phyloP scores from a whole-genome alignment of 2,888 invertebrate species.

The Ceratothoa steindachneri region DNA sequence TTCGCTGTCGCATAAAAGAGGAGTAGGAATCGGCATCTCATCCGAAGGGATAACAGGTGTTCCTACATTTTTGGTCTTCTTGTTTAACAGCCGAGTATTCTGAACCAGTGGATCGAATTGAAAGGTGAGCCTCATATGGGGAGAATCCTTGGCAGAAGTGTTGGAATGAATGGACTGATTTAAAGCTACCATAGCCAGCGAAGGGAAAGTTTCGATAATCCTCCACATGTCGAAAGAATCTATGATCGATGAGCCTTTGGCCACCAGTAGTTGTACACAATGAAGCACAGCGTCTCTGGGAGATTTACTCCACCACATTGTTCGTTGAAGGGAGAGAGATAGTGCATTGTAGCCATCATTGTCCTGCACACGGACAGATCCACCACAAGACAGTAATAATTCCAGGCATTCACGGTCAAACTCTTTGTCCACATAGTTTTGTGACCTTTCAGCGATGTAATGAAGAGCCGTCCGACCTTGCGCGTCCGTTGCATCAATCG shows the following conservation, averaged over 20 bases:
- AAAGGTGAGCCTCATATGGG: constrained; percentile 30
- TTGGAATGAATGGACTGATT: constrained; percentile 34
- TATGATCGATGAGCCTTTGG: constrained; percentile 34
- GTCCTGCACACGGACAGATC: constrained; percentile 27
- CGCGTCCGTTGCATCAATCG: constrained; percentile 60
- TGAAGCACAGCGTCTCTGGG: constrained; percentile 31
- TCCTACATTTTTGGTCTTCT: constrained; percentile 10
- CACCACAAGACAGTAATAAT: constrained; percentile 27
- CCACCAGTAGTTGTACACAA: constrained; percentile 37
- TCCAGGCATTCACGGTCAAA: constrained; percentile 41
- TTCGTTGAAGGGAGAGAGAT: constrained; percentile 26
- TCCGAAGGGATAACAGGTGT: constrained; percentile 22
- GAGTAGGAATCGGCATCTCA: constrained; percentile 18
- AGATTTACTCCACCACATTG: constrained; percentile 41
- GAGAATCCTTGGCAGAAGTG: constrained; percentile 38
- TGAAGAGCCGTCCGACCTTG: constrained; percentile 78
- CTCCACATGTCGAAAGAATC: constrained; percentile 44
- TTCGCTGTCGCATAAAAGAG: constrained; percentile 24
- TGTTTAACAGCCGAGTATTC: constrained; percentile 14
- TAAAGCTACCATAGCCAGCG: constrained; percentile 31
- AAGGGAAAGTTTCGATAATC: constrained; percentile 42
- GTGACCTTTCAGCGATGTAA: constrained; percentile 61
- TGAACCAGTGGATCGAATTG: constrained; percentile 26
- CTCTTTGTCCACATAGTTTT: constrained; percentile 32
- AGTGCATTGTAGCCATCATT: constrained; percentile 31